These are phyloP conservation scores for Acanthococcus lagerstroemiae DNA, from an alignment of 2,888 invertebrate species.

Conservation along the genomic window DNA sequence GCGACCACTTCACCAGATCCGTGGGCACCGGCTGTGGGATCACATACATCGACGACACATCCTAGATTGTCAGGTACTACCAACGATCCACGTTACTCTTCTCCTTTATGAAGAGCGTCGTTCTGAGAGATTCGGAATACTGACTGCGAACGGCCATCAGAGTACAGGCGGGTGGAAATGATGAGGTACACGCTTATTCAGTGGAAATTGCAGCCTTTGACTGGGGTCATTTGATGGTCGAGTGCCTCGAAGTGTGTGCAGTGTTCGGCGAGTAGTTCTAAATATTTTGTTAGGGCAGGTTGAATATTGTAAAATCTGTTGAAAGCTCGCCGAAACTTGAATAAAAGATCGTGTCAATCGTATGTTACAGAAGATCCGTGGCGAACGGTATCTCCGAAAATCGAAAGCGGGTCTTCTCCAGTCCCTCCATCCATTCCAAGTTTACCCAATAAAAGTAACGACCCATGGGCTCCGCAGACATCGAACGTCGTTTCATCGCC, in stretches of 20 bases:
- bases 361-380: conserved; percentile 17
- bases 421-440: conserved; percentile 39
- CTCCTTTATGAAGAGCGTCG: not conserved
- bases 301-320: not conserved
- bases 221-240: too few species aligned
- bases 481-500: conserved; percentile 31
- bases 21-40: conserved; percentile 32
- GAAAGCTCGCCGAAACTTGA: not conserved
- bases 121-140: too few species aligned
- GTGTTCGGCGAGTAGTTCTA: too few species aligned
- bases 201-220: too few species aligned
- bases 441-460: conserved; percentile 38
- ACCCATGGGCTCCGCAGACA: conserved; percentile 47
- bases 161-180: too few species aligned
- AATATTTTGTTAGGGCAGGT: not conserved
- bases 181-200: too few species aligned
- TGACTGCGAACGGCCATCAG: too few species aligned
- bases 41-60: conserved; percentile 14
- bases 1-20: conserved; percentile 38
- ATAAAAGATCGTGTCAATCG: not conserved
- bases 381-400: conserved; percentile 33
- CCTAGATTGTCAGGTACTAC: conserved; percentile 1
- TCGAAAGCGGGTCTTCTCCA: conserved; percentile 38
- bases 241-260: too few species aligned
- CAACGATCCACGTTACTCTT: not conserved